These are phyloP conservation scores for Drosophila pachea DNA, from an alignment of 1,140 invertebrate genomes.

Conservation along the genomic window DNA sequence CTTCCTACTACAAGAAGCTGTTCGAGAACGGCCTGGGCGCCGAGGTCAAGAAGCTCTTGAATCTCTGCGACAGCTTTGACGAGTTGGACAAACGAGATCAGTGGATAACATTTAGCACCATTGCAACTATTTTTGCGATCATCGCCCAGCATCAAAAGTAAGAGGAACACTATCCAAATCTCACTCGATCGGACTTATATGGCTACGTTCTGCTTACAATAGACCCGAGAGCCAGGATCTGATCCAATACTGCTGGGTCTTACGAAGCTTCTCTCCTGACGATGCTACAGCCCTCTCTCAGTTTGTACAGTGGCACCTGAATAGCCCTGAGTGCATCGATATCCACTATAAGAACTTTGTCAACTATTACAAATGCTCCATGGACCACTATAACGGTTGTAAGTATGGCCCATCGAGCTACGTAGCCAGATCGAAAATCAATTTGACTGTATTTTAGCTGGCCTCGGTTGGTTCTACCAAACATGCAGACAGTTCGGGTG, in stretches of 20 bases:
- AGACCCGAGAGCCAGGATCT: slow-evolving; percentile 50
- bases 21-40: slow-evolving; percentile 48
- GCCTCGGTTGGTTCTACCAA: slow-evolving; percentile 83
- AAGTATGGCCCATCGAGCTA: slow-evolving; percentile 9
- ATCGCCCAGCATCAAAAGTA: slow-evolving; percentile 73
- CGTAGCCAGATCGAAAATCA: not conserved
- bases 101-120: slow-evolving; percentile 68
- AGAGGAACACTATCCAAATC: not conserved
- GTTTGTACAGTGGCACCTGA: slow-evolving; percentile 51
- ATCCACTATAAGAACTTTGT: slow-evolving; percentile 49
- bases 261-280: slow-evolving; percentile 52
- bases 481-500: slow-evolving; percentile 88
- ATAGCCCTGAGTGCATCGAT: slow-evolving; percentile 41
- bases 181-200: not conserved
- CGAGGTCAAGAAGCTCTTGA: slow-evolving; percentile 62
- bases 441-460: slow-evolving; percentile 14
- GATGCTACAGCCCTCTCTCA: slow-evolving; percentile 60
- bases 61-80: slow-evolving; percentile 75
- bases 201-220: not conserved
- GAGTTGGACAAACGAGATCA: slow-evolving; percentile 53
- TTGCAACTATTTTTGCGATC: slow-evolving; percentile 69
- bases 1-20: slow-evolving; percentile 79
- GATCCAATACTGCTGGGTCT: slow-evolving; percentile 42
- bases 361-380: slow-evolving; percentile 56
- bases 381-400: slow-evolving; percentile 53